phyloP scores from a whole-genome alignment of 2,888 invertebrate genomes.

The Patella caerulea region DNA sequence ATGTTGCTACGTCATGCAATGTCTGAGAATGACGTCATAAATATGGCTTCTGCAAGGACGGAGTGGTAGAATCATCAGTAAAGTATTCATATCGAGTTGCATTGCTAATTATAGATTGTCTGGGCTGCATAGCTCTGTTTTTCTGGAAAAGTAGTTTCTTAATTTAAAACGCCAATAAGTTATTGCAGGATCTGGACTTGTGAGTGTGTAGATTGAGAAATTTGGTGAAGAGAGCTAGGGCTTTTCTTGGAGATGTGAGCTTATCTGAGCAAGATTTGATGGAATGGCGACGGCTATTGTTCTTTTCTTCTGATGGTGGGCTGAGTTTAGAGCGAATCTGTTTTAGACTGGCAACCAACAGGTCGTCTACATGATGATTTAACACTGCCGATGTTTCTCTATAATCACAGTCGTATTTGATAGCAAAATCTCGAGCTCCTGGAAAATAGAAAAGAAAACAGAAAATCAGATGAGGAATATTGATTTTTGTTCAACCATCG shows the following conservation, averaged over 20 bases:
- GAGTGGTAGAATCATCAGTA: no score
- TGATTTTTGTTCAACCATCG: no score
- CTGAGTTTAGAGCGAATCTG: conserved; percentile 84
- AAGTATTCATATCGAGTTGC: no score
- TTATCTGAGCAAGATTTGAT: conserved; percentile 13
- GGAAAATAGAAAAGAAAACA: conserved; percentile 24
- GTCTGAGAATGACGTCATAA: no score
- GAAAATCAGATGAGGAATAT: no score
- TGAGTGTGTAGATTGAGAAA: conserved; percentile 26
- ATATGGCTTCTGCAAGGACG: no score
- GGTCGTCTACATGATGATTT: conserved; percentile 96
- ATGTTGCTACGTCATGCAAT: no score
- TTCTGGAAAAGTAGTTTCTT: background rate
- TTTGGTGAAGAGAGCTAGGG: conserved; percentile 26
- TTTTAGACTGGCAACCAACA: conserved; percentile 90
- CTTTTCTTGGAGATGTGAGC: conserved; percentile 18
- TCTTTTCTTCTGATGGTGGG: conserved; percentile 20
- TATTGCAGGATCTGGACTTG: conserved; percentile 30
- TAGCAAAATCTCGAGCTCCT: conserved; percentile 51
- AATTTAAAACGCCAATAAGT: conserved; percentile 21
- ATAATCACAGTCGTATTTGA: conserved; percentile 84
- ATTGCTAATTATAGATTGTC: no score
- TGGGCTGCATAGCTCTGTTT: no score
- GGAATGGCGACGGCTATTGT: background rate
- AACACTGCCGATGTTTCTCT: conserved; percentile 97